Conservation (phyloP, 2,113 vertebrate genomes). For the Oceanites oceanicus region DNA sequence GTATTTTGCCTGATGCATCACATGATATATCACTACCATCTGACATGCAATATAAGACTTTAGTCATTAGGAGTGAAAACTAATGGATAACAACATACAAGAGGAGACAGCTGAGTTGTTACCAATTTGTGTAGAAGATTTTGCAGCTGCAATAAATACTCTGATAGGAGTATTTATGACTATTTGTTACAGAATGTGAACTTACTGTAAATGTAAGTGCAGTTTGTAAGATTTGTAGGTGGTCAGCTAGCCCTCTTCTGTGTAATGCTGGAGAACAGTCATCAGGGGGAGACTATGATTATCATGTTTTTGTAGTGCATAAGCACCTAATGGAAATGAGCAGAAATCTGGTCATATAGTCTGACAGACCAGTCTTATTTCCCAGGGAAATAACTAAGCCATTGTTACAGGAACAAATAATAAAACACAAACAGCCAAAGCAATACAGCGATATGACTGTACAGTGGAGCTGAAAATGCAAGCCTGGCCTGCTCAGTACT, state of each 20-base stretch:
- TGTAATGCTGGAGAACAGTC: background rate
- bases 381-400: background rate
- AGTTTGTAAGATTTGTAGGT: background rate
- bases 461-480: background rate
- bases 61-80: background rate
- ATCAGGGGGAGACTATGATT: background rate
- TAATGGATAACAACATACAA: background rate
- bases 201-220: background rate
- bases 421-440: background rate
- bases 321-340: background rate
- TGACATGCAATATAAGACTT: background rate
- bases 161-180: constrained; percentile 5
- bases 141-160: constrained; percentile 3
- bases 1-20: background rate
- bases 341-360: background rate
- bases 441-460: background rate
- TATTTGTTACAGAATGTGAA: background rate
- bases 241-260: background rate
- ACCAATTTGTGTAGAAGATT: background rate
- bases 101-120: background rate
- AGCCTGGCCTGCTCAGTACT: background rate
- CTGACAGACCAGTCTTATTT: background rate
- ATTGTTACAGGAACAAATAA: background rate
- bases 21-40: background rate
- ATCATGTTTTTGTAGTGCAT: background rate